Conservation (phyloP, 2,888 invertebrate genomes). For the Eupithecia subumbrata region DNA sequence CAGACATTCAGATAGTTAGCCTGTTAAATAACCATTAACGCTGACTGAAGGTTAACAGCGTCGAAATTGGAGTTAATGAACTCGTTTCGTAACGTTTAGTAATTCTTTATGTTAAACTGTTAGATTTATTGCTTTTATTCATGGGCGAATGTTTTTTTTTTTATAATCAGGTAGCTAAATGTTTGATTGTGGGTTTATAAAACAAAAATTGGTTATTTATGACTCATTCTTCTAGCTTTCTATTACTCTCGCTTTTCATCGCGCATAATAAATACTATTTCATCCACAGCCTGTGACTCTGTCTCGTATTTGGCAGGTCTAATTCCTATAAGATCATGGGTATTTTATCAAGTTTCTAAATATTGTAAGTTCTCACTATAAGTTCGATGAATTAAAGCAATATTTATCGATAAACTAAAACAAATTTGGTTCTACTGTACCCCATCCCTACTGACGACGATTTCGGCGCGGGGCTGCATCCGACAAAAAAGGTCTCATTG, state of each 20-base stretch:
- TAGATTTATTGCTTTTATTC: slow-evolving; percentile 11
- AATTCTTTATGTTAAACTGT: slow-evolving; percentile 22
- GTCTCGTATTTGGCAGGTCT: neutral
- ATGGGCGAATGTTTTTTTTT: neutral
- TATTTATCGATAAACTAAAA: neutral
- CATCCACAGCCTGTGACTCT: neutral
- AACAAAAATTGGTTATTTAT: neutral
- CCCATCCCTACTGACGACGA: slow-evolving; percentile 58
- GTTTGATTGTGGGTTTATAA: neutral
- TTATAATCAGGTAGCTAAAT: neutral
- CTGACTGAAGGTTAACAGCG: slow-evolving; percentile 56
- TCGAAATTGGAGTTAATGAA: slow-evolving; percentile 50
- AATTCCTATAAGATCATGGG: neutral
- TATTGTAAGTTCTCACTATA: neutral
- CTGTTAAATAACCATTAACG: slow-evolving; percentile 45
- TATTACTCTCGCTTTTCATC: neutral
- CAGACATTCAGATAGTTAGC: slow-evolving; percentile 37
- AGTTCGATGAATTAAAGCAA: neutral
- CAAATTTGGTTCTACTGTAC: neutral
- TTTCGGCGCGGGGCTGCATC: slow-evolving; percentile 61
- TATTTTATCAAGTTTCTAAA: neutral
- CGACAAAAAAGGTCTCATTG: slow-evolving; percentile 72
- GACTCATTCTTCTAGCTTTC: slow-evolving; percentile 1
- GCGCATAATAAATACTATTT: neutral
- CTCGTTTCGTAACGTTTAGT: slow-evolving; percentile 48